phyloP scores from a whole-genome alignment of 2,888 invertebrate species.

The Germaria angustata region DNA sequence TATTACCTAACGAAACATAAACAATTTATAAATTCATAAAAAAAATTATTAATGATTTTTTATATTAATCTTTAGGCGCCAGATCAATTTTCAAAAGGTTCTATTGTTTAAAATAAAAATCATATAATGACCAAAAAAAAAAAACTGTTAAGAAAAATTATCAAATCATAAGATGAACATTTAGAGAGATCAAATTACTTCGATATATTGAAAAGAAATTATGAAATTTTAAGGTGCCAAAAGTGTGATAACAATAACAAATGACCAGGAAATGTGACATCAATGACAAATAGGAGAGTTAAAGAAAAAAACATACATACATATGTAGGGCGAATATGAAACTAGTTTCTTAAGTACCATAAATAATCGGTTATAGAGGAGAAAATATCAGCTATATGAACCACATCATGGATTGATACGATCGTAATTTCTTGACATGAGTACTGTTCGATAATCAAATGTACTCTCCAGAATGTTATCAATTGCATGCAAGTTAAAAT shows the following conservation, averaged over 20 bases:
- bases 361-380: too few species aligned
- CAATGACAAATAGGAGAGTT: too few species aligned
- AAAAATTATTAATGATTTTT: background rate
- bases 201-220: conserved; percentile 18
- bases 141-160: conserved; percentile 63
- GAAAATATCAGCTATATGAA: too few species aligned
- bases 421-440: too few species aligned
- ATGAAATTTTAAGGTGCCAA: conserved; percentile 31
- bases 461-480: too few species aligned
- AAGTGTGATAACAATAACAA: background rate
- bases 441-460: too few species aligned
- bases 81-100: conserved; percentile 24
- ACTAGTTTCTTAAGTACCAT: too few species aligned
- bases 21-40: background rate
- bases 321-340: too few species aligned
- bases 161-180: conserved; percentile 62
- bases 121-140: background rate
- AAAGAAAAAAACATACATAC: too few species aligned
- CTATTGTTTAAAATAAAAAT: background rate
- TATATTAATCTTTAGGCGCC: conserved; percentile 41
- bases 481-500: too few species aligned
- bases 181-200: conserved; percentile 59
- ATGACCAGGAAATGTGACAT: too few species aligned
- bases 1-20: background rate
- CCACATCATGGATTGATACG: too few species aligned